These are phyloP conservation scores for Agrochola circellaris DNA, from an alignment of 2,888 invertebrate genomes.

Conservation along the genomic window DNA sequence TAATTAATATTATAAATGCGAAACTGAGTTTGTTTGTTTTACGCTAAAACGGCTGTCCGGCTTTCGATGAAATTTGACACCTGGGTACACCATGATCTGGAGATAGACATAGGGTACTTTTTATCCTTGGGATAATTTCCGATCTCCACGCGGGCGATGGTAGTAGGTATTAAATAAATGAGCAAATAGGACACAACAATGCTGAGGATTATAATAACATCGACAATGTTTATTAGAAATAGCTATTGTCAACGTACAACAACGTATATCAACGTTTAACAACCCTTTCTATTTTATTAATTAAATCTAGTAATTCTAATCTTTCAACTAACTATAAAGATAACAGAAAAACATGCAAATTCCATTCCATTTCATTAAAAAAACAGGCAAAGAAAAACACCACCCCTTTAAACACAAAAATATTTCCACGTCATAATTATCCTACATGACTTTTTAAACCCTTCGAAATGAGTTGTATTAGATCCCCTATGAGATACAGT, in stretches of 20 bases:
- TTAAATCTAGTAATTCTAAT: background rate
- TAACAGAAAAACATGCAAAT: conserved; percentile 5
- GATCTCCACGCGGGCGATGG: no score
- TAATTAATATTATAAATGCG: no score
- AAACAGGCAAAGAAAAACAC: conserved; percentile 5
- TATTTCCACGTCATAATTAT: conserved; percentile 36
- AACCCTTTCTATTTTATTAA: background rate
- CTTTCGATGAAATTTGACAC: no score
- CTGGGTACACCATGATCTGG: no score
- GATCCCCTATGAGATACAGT: conserved; percentile 71
- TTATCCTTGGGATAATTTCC: no score
- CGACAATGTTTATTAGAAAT: background rate
- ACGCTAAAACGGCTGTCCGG: no score
- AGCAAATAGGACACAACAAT: no score
- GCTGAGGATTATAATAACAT: no score
- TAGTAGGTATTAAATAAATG: background rate
- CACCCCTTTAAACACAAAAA: conserved; percentile 16
- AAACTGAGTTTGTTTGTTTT: no score
- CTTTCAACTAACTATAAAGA: background rate
- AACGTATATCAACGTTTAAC: no score
- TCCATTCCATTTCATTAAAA: background rate
- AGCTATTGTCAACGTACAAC: no score
- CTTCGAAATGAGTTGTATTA: conserved; percentile 71
- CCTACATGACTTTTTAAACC: conserved; percentile 34
- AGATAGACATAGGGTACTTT: no score